These are phyloP conservation scores for Montipora capricornis DNA, from an alignment of 64 coral and sea anemone species.

Conservation along the genomic window DNA sequence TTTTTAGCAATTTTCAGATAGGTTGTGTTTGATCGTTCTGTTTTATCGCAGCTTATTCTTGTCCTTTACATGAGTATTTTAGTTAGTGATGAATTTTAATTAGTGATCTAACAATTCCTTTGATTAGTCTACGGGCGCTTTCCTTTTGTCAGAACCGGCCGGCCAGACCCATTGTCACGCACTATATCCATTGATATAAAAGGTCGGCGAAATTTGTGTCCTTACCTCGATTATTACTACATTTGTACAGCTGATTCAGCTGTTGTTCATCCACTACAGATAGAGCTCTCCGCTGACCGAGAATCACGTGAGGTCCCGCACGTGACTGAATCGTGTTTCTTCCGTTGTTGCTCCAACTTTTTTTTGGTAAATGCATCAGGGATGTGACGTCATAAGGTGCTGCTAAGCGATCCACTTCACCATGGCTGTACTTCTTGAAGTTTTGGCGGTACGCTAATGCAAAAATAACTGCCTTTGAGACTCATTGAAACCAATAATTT, in stretches of 20 bases:
- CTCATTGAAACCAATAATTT: too few species aligned
- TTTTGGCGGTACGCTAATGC: background rate
- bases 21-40: too few species aligned
- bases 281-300: slow-evolving; percentile 26
- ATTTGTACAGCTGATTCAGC: slow-evolving; percentile 52
- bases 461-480: background rate
- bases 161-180: too few species aligned
- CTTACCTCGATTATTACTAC: slow-evolving; percentile 15
- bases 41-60: too few species aligned
- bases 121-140: too few species aligned
- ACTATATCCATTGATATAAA: too few species aligned
- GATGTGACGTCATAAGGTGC: slow-evolving; percentile 63
- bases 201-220: too few species aligned
- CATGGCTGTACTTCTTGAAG: slow-evolving; percentile 45
- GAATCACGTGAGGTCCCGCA: slow-evolving; percentile 14
- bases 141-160: too few species aligned
- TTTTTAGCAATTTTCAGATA: too few species aligned
- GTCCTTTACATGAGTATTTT: too few species aligned
- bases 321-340: slow-evolving; percentile 51
- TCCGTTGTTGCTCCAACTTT: slow-evolving; percentile 24
- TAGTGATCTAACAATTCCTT: too few species aligned
- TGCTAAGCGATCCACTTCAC: slow-evolving; percentile 28
- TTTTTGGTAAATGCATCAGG: slow-evolving; percentile 35
- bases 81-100: too few species aligned
- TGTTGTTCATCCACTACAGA: slow-evolving; percentile 48